Evolutionary conservation across 2,888 invertebrate genomes (phyloP).

Genomic region (Drosophila atripex): DNA sequence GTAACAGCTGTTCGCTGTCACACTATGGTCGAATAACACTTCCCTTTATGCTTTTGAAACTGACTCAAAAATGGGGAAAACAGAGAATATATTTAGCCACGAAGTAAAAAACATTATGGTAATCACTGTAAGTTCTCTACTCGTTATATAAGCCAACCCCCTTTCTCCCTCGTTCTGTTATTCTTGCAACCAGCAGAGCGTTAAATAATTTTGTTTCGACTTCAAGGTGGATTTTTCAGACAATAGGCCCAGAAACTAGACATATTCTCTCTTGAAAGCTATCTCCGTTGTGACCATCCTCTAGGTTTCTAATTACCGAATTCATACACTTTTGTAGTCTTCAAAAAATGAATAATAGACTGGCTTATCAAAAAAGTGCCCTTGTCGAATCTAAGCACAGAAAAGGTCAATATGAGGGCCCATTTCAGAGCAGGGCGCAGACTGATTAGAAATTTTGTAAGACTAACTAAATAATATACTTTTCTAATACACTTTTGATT

Average conservation of each 20-base stretch:
- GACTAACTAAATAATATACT: not conserved
- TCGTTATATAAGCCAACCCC: conserved; percentile 50
- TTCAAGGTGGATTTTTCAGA: conserved; percentile 47
- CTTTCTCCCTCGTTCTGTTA: conserved; percentile 21
- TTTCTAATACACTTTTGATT: not conserved
- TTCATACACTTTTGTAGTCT: conserved; percentile 41
- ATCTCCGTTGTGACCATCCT: conserved; percentile 29
- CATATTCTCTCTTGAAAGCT: conserved; percentile 9
- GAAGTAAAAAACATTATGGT: conserved; percentile 5
- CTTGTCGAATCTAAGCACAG: conserved; percentile 29
- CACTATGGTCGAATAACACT: conserved; percentile 55
- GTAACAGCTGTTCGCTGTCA: conserved; percentile 73
- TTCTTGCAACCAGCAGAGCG: conserved; percentile 62
- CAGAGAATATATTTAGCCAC: not conserved
- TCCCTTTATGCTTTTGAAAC: conserved; percentile 39
- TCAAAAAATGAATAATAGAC: not conserved
- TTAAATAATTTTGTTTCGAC: conserved; percentile 62
- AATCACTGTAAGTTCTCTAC: conserved; percentile 33
- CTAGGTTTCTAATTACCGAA: conserved; percentile 70
- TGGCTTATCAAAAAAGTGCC: conserved; percentile 39
- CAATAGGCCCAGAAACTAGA: conserved; percentile 10
- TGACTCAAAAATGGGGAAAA: conserved; percentile 33
- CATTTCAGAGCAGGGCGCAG: conserved; percentile 25
- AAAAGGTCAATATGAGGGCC: conserved; percentile 45
- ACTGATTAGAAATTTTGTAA: conserved; percentile 61